These are phyloP conservation scores for Aurelia aurita complex sp. Pacific DNA, from an alignment of 30 jellyfish, hydroid and myxozoan species.

Conservation along the genomic window DNA sequence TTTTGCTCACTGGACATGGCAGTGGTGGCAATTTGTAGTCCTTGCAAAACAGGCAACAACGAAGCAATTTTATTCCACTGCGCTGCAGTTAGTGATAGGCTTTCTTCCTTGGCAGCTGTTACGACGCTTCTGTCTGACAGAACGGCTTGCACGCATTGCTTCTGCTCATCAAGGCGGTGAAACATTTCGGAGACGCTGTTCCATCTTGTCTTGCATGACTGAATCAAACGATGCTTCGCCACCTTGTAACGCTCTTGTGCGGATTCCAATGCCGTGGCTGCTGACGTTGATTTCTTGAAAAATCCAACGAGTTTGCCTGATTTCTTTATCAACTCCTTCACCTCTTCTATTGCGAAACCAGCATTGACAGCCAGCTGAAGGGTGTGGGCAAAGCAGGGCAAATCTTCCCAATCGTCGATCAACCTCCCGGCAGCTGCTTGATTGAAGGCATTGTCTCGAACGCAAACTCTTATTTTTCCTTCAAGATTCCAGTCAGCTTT, in stretches of 20 bases:
- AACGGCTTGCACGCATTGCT: constrained; percentile 35
- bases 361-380: constrained; percentile 64
- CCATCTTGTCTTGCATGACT: constrained; percentile 61
- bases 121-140: constrained; percentile 30
- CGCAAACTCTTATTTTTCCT: constrained; percentile 45
- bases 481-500: constrained; percentile 45
- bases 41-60: constrained; percentile 45
- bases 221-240: constrained; percentile 42
- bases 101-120: constrained; percentile 17
- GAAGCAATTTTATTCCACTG: constrained; percentile 43
- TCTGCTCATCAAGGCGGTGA: constrained; percentile 33
- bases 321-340: background rate
- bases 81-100: constrained; percentile 20
- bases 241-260: constrained; percentile 18
- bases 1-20: constrained; percentile 46
- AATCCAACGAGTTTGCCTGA: constrained; percentile 24
- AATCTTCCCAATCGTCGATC: constrained; percentile 40
- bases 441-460: constrained; percentile 55
- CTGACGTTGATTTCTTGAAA: constrained; percentile 23
- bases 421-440: constrained; percentile 58
- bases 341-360: constrained; percentile 46
- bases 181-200: constrained; percentile 61
- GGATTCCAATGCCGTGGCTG: constrained; percentile 45
- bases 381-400: constrained; percentile 57
- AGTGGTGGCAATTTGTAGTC: constrained; percentile 50